Conservation (phyloP, 1,140 invertebrate genomes). For the Steinernema feltiae region DNA sequence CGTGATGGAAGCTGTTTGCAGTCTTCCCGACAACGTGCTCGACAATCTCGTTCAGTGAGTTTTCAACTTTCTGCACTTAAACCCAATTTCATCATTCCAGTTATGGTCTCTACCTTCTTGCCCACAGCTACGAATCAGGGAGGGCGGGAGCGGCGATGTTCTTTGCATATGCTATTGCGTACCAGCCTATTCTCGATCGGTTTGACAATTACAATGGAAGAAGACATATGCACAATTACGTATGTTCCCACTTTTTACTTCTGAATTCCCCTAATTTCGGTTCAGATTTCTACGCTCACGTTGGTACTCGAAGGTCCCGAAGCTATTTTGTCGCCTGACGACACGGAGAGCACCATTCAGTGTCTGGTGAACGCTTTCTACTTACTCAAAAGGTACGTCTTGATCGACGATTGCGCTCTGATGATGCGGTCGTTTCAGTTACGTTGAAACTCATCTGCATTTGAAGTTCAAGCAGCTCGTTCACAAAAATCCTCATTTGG, state of each 20-base stretch:
- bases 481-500: not conserved
- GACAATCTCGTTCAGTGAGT: constrained; percentile 71
- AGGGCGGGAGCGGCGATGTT: constrained; percentile 94
- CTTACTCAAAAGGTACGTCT: constrained; percentile 63
- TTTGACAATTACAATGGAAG: constrained; percentile 87
- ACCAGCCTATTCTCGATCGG: constrained; percentile 79
- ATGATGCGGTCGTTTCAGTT: too few relatives aligned
- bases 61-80: not conserved
- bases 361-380: constrained; percentile 10
- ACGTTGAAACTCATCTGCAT: constrained; percentile 71
- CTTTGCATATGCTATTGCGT: constrained; percentile 76
- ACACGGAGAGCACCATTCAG: constrained; percentile 32
- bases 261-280: not conserved
- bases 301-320: constrained; percentile 12
- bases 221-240: constrained; percentile 83
- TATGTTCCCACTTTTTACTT: constrained; percentile 57
- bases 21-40: constrained; percentile 72
- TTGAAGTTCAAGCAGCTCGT: constrained; percentile 64
- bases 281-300: constrained; percentile 32
- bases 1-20: constrained; percentile 87
- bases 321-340: constrained; percentile 16
- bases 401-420: too few relatives aligned
- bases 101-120: constrained; percentile 84
- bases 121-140: constrained; percentile 89
- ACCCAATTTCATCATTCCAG: constrained; percentile 59